Conservation (phyloP, 2,888 invertebrate species). For the Cactoblastis cactorum region DNA sequence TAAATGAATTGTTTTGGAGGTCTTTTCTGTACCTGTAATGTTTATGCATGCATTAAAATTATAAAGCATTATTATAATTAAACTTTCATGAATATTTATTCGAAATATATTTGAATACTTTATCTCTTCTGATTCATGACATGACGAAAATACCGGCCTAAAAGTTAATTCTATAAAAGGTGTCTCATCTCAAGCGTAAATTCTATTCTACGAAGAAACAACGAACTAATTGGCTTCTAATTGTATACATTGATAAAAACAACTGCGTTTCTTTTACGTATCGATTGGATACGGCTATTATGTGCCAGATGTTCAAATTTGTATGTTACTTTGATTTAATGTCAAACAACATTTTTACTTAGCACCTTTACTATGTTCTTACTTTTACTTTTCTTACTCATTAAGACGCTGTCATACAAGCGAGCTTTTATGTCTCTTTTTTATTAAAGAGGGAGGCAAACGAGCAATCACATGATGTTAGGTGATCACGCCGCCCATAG, state of each 20-base stretch:
- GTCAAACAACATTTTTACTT: constrained; percentile 1
- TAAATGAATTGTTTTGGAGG: neutral
- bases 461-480: too few species aligned
- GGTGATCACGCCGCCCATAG: too few species aligned
- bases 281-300: neutral
- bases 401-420: too few species aligned
- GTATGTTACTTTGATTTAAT: neutral
- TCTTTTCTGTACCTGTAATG: too few species aligned
- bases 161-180: neutral
- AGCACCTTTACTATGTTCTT: too few species aligned
- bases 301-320: constrained; percentile 1
- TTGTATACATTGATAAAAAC: neutral
- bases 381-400: too few species aligned
- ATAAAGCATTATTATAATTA: too few species aligned
- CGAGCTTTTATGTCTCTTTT: too few species aligned
- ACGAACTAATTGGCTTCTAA: neutral
- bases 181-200: neutral
- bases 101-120: neutral
- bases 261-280: constrained; percentile 7
- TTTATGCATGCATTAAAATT: too few species aligned
- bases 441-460: too few species aligned
- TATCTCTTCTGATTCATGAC: neutral
- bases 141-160: neutral
- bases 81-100: neutral
- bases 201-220: neutral